Conservation (phyloP, 2,113 vertebrate species). For the Lontra canadensis region DNA sequence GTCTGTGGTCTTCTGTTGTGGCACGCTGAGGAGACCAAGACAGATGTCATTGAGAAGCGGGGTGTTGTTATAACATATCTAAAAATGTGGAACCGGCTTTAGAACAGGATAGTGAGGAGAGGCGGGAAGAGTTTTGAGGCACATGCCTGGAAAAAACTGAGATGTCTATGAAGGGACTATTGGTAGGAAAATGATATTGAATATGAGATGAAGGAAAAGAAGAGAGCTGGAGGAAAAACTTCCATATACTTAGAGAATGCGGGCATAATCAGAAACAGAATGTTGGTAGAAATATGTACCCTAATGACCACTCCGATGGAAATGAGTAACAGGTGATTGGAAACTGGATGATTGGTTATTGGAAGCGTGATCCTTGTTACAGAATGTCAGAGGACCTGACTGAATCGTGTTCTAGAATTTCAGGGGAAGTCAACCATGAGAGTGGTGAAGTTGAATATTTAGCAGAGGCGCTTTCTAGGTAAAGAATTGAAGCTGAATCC, state of each 20-base stretch:
- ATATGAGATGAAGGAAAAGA: not conserved
- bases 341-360: not conserved
- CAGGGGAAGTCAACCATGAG: not conserved
- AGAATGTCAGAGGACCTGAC: not conserved
- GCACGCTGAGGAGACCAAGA: not conserved
- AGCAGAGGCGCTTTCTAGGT: not conserved
- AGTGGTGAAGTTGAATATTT: not conserved
- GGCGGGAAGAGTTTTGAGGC: not conserved
- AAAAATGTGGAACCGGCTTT: not conserved
- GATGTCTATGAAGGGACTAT: not conserved
- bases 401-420: not conserved
- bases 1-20: not conserved
- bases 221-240: not conserved
- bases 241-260: not conserved
- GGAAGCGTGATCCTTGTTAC: not conserved
- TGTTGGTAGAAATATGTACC: not conserved
- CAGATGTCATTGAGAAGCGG: not conserved
- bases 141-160: not conserved
- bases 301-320: not conserved
- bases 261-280: not conserved
- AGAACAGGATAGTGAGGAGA: not conserved
- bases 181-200: not conserved
- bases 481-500: not conserved
- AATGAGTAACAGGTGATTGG: not conserved
- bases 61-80: not conserved